Conservation (phyloP, 2,113 vertebrate genomes). For the Petaurus breviceps region DNA sequence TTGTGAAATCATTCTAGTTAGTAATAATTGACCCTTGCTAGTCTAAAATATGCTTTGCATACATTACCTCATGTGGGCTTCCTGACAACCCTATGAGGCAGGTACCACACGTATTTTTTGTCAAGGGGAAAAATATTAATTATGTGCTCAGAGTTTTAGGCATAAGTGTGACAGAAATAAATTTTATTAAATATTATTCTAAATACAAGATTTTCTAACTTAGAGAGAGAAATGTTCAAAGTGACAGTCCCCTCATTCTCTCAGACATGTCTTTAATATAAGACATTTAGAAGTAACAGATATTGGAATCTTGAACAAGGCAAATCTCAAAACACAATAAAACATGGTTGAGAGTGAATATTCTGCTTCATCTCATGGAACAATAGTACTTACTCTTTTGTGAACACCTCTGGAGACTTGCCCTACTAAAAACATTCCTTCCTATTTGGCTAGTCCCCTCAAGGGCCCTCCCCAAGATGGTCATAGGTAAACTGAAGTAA, state of each 20-base stretch:
- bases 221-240: not conserved
- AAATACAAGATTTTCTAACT: not conserved
- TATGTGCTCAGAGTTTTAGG: not conserved
- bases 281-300: not conserved
- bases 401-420: not conserved
- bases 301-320: not conserved
- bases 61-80: not conserved
- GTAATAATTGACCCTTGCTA: not conserved
- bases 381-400: not conserved
- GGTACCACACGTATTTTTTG: not conserved
- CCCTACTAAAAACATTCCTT: not conserved
- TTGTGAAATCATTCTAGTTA: not conserved
- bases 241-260: not conserved
- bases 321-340: not conserved
- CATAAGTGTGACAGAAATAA: not conserved
- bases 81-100: not conserved
- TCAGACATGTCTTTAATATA: not conserved
- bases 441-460: not conserved
- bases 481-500: not conserved
- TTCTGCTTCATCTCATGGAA: not conserved
- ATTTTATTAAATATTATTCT: not conserved
- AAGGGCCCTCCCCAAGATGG: not conserved
- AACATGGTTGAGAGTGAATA: not conserved
- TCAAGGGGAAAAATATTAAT: not conserved
- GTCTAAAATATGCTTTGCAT: not conserved